A percentile compares a stretch with the other conserved stretches of the same genome.
Evolutionary conservation across 2,888 invertebrate genomes (phyloP).

Genomic region (Lycaena phlaeas): DNA sequence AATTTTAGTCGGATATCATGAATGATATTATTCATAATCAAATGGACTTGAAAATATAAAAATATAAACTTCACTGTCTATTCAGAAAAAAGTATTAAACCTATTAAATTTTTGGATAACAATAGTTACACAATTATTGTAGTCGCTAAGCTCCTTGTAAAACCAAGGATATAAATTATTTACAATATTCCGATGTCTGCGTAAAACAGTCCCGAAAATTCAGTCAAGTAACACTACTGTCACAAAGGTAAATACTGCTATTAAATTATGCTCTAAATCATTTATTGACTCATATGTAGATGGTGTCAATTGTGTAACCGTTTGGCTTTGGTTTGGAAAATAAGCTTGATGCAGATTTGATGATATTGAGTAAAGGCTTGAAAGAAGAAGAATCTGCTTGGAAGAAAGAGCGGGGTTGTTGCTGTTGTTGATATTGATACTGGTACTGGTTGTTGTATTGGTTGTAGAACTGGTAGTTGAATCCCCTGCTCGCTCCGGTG

Average conservation of each 20-base stretch:
- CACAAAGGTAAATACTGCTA: conserved; percentile 62
- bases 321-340: conserved; percentile 54
- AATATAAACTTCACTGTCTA: no score
- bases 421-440: conserved; percentile 47
- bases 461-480: conserved; percentile 57
- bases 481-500: conserved; percentile 49
- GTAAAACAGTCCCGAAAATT: conserved; percentile 53
- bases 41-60: no score
- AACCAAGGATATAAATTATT: conserved; percentile 68
- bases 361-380: conserved; percentile 58
- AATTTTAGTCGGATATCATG: conserved; percentile 30
- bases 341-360: conserved; percentile 51
- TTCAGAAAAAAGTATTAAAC: no score
- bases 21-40: no score
- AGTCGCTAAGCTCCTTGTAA: conserved; percentile 59
- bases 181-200: conserved; percentile 54
- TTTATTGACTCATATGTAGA: conserved; percentile 44
- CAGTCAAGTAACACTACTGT: conserved; percentile 67
- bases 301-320: conserved; percentile 53
- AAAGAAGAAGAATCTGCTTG: conserved; percentile 48
- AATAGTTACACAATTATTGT: conserved; percentile 25
- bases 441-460: conserved; percentile 45
- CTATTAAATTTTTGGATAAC: neutral
- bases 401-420: conserved; percentile 45
- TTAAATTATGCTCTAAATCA: conserved; percentile 20